These are phyloP conservation scores for Patiria miniata DNA, from an alignment of 35 echinoderm and acorn worm species.

Conservation along the genomic window DNA sequence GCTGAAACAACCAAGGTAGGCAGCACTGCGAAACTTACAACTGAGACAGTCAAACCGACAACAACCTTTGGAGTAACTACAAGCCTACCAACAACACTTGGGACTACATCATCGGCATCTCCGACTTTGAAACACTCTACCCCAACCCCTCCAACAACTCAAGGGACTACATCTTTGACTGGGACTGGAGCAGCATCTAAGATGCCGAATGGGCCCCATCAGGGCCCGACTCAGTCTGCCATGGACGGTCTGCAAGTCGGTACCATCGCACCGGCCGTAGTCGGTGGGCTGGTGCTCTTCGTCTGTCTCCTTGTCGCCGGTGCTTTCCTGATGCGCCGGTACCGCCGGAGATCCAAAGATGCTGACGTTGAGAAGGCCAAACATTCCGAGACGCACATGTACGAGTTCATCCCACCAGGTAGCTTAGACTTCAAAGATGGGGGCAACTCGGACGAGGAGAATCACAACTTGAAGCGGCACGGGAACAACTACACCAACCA, in stretches of 20 bases:
- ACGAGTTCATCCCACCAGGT: background rate
- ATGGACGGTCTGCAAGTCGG: background rate
- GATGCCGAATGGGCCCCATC: background rate
- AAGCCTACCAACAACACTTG: background rate
- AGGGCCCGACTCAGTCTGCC: background rate
- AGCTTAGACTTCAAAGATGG: background rate
- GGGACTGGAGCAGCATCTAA: background rate
- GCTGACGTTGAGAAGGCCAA: background rate
- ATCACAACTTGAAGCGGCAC: conserved; percentile 7
- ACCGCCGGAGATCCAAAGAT: background rate
- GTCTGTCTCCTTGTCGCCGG: background rate
- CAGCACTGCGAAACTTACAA: background rate
- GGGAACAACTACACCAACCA: background rate
- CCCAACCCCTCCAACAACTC: background rate
- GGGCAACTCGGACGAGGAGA: conserved; percentile 2
- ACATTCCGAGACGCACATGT: background rate
- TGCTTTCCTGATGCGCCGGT: background rate
- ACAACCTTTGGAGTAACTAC: background rate
- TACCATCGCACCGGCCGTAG: background rate
- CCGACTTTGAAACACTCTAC: background rate
- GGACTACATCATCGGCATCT: background rate
- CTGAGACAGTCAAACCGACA: background rate
- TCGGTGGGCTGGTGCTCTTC: background rate
- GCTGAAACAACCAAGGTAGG: background rate
- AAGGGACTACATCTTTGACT: background rate